Base-by-base conservation (phyloP, 2,113 vertebrate genomes). In the Seriola quinqueradiata region DNA sequence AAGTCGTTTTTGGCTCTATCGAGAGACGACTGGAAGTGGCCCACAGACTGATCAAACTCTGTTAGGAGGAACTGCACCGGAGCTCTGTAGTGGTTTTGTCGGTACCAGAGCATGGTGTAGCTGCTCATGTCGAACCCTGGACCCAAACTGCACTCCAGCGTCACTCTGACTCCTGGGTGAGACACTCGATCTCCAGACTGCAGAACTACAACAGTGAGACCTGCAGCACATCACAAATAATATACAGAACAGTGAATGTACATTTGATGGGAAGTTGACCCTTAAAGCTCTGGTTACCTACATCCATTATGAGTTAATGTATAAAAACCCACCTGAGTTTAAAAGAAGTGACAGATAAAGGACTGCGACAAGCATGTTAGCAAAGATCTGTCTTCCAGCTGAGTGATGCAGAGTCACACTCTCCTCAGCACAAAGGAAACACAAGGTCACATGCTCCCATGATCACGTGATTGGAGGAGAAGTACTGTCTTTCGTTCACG, bases 91-190 rank as follows among this genome's bases (percentile, higher is more conserved):
- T 64, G 63, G 0, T 54, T 58, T 9, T 87, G 90, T 72, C 65
- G 65, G 79, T 94, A 95, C 95, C 94, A 95, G 0, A 44, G 2
- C 94, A 95, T 95, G 12, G 78, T 92, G 17, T 86, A 66, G 83
- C 91, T 90, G 74, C 17, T 0, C 92, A 95, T 94, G 70, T 71
- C 74, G 12, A 44, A 8, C 23, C 81, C 90, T 17, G 60, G 1
- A 25, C 81, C 82, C 70, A 93, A 28, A 48, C 60, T 86, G 81
- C 95, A 95, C 36, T 81, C 32, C 10, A 95, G 65, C 1, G 0
- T 64, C 23, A 91, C 58, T 0, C 8, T 23, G 19, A 0, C 21
- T 28, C 77, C 89, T 4, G 5, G 65, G 1, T 7, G 8, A 23
- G 61, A 23, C 0, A 21, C 11, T 46, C 63, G 82, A 28, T 69